Conservation (phyloP, 2,113 vertebrate genomes). For the Capreolus pygargus region DNA sequence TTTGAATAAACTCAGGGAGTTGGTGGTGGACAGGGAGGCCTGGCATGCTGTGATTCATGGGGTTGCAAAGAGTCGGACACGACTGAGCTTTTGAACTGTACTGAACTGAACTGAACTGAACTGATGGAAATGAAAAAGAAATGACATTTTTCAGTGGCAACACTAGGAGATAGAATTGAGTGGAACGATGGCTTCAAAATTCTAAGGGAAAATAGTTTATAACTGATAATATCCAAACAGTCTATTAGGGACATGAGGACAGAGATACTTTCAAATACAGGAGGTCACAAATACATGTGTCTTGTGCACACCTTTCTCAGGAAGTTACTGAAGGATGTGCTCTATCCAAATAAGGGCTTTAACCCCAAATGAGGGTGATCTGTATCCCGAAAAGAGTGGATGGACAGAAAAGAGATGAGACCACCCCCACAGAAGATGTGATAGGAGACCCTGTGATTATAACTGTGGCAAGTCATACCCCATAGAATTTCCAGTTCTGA, state of each 20-base stretch:
- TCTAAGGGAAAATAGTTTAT: not conserved
- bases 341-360: not conserved
- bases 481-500: not conserved
- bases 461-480: not conserved
- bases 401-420: not conserved
- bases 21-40: no score
- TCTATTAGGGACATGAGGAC: not conserved
- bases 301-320: not conserved
- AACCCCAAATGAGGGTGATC: not conserved
- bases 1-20: no score
- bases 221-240: not conserved
- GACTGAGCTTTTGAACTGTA: no score
- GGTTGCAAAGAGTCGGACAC: no score
- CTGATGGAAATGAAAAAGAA: no score
- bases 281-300: not conserved
- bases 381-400: not conserved
- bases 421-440: fast-evolving
- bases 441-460: not conserved
- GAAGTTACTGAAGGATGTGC: not conserved
- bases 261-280: not conserved
- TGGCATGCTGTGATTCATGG: no score
- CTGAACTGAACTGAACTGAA: no score
- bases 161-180: not conserved
- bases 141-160: not conserved
- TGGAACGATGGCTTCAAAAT: not conserved